Evolutionary conservation across 2,113 vertebrate genomes (phyloP).

Genomic region (Mugil cephalus): DNA sequence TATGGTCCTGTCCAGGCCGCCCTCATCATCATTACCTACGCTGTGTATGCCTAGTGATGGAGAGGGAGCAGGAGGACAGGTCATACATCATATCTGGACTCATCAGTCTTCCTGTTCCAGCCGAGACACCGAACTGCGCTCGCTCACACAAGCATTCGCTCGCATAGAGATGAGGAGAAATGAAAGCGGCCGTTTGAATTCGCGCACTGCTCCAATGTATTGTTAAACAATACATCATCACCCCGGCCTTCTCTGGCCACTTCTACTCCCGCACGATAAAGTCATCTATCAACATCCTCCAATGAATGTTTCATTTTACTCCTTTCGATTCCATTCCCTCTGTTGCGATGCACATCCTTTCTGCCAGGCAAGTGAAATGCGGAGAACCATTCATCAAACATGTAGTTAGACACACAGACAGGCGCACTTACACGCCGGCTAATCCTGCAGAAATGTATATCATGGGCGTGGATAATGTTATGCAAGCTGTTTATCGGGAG

Average conservation of each 20-base stretch:
- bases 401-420: constrained; percentile 53
- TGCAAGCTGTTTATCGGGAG: constrained; percentile 43
- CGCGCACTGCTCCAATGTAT: constrained; percentile 67
- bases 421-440: constrained; percentile 38
- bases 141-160: constrained; percentile 59
- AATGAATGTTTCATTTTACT: constrained; percentile 78
- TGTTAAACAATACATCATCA: constrained; percentile 82
- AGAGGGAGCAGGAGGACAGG: constrained; percentile 74
- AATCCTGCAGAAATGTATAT: constrained; percentile 51
- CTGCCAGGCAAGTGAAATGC: constrained; percentile 55
- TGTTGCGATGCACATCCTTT: constrained; percentile 57
- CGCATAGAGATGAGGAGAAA: constrained; percentile 73
- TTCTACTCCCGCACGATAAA: constrained; percentile 74
- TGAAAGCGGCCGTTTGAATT: constrained; percentile 78
- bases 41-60: constrained; percentile 72
- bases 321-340: constrained; percentile 66
- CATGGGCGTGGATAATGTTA: constrained; percentile 20
- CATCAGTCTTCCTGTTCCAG: constrained; percentile 76
- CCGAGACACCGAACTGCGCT: constrained; percentile 75
- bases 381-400: constrained; percentile 65
- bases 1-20: constrained; percentile 69
- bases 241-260: constrained; percentile 70
- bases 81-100: constrained; percentile 80
- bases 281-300: constrained; percentile 79
- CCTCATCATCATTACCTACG: constrained; percentile 80